Base-by-base conservation (phyloP, 2,797 vertebrate genomes). In the Hydrophis major region DNA sequence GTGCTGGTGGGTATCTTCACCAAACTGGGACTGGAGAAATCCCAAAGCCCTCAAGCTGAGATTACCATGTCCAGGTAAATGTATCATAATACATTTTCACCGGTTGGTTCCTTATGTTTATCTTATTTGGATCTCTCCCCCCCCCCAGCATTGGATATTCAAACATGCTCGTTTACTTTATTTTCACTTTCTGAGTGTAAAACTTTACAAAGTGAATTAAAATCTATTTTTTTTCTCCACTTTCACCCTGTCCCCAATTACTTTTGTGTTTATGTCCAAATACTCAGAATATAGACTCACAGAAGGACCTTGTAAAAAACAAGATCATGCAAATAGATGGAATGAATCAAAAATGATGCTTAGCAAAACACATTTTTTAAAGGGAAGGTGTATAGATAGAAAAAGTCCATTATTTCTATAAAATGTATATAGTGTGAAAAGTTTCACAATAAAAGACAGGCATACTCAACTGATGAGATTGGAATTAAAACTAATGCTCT, bases 1-100 rank as follows among this genome's bases (percentile, higher is more conserved):
- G 99, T 99, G 89, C 97, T 99, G 96, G 98, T 98, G 25, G 99
- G 99, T 94, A 99, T 99, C 97, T 99, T 99, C 97, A 99, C 98
- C 96, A 99, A 99, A 95, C 97, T 99, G 91, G 99, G 98, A 78
- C 97, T 99, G 97, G 99, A 99, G 97, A 99, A 98, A 96, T 98
- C 98, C 90, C 99, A 98, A 88, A 98, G 98, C 92, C 97, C 98
- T 42, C 98, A 98, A 96, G 98, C 98, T 0, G 98, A 99, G 96
- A 98, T 99, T 98, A 99, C 98, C 63, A 98, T 99, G 97, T 99
- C 99, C 97, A 99, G 99, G 99, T 99, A 98, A 97, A 89, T 47
- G 96, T 25, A 8, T 63, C 18, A 28, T 78, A 74, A 60, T 12
- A 4, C n/a, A 5, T 42, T 42, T 42, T 86, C 55, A 86, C 22